Evolutionary conservation across 2,797 vertebrate genomes (phyloP), one percentile per base, ranked within the genome.

Genomic region (Myoxocephalus aenaeus): DNA sequence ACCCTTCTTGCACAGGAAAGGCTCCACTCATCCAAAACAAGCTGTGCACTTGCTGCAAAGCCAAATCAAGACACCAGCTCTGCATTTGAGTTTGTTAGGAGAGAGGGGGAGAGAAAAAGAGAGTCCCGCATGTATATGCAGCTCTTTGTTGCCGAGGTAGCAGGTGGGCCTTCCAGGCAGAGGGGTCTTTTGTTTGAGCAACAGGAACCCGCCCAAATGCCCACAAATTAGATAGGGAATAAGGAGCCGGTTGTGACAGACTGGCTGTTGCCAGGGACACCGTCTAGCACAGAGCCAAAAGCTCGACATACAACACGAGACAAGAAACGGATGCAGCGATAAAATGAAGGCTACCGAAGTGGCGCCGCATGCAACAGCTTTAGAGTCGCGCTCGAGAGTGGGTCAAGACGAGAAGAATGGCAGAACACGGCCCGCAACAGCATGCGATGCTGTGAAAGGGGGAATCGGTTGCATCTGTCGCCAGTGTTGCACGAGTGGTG

Each of bases 81-180:
- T 80, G 82, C 53, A 29, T 65, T 4, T 53, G 34, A 81, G 70
- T 36, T 64, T 64, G 27, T 70, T 36, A 51, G 2, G 0, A 36
- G 58, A 65, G 50, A 58, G 46, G 29, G 42, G 15, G 70, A 34
- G 57, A 61, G 36, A 34, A 0, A 40, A 54, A 67, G 40, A 40
- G 50, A 27, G 70, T 62, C 5, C 25, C 64, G 57, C 71, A 76
- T 70, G 29, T 62, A 73, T 61, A 58, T 73, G 72, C 64, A 62
- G 74, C 66, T 85, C 83, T 90, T 88, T 90, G 88, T 89, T 63
- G 62, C 63, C 0, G 17, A 75, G 77, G 79, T 53, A 79, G 89
- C 87, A 89, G 83, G 87, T 90, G 85, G 81, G 48, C 75, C 75
- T 75, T 78, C 72, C 59, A 72, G 74, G 79, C 81, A 74, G 72